Evolutionary conservation across 1,140 invertebrate species (phyloP), one percentile per base, ranked within the genome.

Genomic region (Zophobas morio): DNA sequence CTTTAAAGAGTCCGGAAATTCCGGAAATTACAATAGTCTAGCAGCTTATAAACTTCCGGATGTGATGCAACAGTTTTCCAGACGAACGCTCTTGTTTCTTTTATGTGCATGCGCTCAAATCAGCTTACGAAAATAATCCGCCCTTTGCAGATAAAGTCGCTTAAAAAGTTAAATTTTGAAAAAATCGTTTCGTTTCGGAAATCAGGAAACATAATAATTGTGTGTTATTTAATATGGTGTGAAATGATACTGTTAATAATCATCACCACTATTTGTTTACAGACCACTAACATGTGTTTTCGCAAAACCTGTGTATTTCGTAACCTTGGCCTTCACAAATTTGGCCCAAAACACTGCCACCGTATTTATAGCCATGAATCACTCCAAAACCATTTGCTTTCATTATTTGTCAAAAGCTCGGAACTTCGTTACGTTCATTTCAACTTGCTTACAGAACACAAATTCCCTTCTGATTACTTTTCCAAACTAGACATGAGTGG

Each of bases 21-120:
- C 56, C 56, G 56, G 56, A 60, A 60, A 39, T 60, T 39, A 60
- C 56, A 60, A 60, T 60, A 36, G 56, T 36, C 3, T 37, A 6
- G 56, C n/a, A 37, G 35, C 20, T 35, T 36, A 60, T 60, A 60
- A 60, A 60, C 37, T 60, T 37, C 35, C 56, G 56, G 56, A 60
- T 60, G 56, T 6, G 56, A 37, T 60, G 56, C 34, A 37, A 39
- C 35, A 60, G 56, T 36, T 37, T 60, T 60, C 36, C 56, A 39
- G 35, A 40, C 3, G 54, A 35, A 35, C 54, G 6, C 33, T 5
- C 35, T 32, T 54, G 53, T 34, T 20, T 54, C 35, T 34, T 54
- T 54, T 33, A 54, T 54, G 53, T 32, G 51, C 4, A 34, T 54
- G 8, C 49, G 8, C 8, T 8, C 3, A 46, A 8, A 46, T 46